phyloP scores from a whole-genome alignment of 2,888 invertebrate species.

The Andrena praecox region DNA sequence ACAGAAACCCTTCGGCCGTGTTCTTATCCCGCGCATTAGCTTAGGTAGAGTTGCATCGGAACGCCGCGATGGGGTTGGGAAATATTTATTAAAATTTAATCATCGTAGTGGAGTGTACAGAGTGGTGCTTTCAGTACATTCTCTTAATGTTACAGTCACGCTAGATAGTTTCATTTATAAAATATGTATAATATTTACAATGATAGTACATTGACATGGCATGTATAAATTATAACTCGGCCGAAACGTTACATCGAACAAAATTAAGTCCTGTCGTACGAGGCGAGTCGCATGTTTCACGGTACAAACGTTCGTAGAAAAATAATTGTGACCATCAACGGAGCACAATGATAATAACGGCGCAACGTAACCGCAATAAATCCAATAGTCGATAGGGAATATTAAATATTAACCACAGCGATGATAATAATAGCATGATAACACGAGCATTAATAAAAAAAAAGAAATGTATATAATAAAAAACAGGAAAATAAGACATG shows the following conservation, averaged over 20 bases:
- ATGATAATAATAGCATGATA: conserved; percentile 63
- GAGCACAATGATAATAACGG: conserved; percentile 58
- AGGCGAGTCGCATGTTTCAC: conserved; percentile 49
- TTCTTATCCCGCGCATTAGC: neutral
- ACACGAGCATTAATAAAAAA: conserved; percentile 58
- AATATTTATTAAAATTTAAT: conserved; percentile 82
- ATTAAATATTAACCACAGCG: conserved; percentile 62
- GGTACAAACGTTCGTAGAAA: conserved; percentile 41
- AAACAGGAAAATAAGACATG: conserved; percentile 37
- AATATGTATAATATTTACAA: conserved; percentile 82
- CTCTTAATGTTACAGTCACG: conserved; percentile 80
- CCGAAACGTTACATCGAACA: conserved; percentile 46
- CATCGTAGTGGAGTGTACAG: conserved; percentile 78
- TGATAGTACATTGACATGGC: conserved; percentile 73
- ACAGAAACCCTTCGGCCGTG: neutral
- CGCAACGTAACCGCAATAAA: conserved; percentile 48
- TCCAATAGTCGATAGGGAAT: conserved; percentile 38
- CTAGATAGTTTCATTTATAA: conserved; percentile 79
- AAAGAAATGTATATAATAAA: conserved; percentile 47
- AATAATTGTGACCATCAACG: conserved; percentile 56
- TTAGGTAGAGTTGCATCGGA: neutral
- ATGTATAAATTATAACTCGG: conserved; percentile 68
- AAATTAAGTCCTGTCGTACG: conserved; percentile 49
- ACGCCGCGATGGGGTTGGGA: conserved; percentile 70
- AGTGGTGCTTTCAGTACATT: conserved; percentile 77